A percentile compares a stretch with the other conserved stretches of the same genome.
Evolutionary conservation across 2,888 invertebrate species (phyloP).

Genomic region (Andrena flavipes): DNA sequence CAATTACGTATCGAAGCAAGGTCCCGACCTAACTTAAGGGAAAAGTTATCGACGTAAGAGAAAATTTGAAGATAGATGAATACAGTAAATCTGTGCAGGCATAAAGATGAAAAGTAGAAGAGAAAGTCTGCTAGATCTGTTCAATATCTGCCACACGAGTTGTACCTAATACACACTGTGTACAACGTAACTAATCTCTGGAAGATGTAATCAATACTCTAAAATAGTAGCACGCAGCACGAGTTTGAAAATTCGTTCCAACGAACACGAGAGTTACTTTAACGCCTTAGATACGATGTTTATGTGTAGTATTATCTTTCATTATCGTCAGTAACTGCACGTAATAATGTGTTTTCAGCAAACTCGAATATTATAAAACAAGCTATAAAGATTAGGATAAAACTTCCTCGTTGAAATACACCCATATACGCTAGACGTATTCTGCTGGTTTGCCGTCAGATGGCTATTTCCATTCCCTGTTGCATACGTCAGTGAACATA

Average conservation of each 20-base stretch:
- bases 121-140: no score
- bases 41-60: no score
- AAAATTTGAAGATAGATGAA: no score
- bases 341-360: neutral
- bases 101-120: no score
- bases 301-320: neutral
- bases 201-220: conserved; percentile 36
- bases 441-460: conserved; percentile 34
- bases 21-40: neutral
- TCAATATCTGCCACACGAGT: no score
- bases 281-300: neutral
- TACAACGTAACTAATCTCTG: conserved; percentile 18
- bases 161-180: neutral
- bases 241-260: neutral
- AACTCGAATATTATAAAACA: neutral
- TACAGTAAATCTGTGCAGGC: no score
- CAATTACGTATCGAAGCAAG: neutral
- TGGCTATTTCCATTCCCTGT: conserved; percentile 45
- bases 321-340: neutral
- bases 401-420: conserved; percentile 3
- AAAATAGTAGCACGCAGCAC: neutral
- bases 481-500: conserved; percentile 50
- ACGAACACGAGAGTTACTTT: neutral
- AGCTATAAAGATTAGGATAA: conserved; percentile 1
- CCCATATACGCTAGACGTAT: conserved; percentile 23